Conservation (phyloP, 2,113 vertebrate genomes). For the Forbesichthys agassizii region DNA sequence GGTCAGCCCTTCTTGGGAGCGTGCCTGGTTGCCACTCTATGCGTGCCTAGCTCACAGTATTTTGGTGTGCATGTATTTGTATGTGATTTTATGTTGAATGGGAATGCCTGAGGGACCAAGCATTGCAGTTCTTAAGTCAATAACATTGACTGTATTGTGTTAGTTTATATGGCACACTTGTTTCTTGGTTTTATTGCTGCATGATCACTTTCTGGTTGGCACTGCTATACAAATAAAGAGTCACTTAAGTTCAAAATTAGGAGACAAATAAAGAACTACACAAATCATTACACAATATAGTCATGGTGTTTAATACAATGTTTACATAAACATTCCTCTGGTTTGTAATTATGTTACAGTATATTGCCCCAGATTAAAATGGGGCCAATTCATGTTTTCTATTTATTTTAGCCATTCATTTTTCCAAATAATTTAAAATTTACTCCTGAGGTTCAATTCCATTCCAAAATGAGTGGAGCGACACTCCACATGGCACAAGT, state of each 20-base stretch:
- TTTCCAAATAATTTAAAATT: slow-evolving; percentile 59
- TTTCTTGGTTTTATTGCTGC: no score
- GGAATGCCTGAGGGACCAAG: no score
- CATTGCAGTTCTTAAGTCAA: no score
- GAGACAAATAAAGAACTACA: slow-evolving; percentile 29
- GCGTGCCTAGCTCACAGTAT: no score
- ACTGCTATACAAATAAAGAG: not conserved
- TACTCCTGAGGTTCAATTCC: slow-evolving; percentile 69
- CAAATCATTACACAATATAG: slow-evolving; percentile 47
- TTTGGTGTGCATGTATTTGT: no score
- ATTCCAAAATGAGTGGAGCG: slow-evolving; percentile 72
- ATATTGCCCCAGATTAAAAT: slow-evolving; percentile 52
- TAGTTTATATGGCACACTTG: no score
- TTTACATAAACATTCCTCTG: slow-evolving; percentile 67
- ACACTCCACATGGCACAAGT: slow-evolving; percentile 46
- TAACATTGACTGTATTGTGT: no score
- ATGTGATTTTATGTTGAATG: no score
- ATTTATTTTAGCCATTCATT: slow-evolving; percentile 40
- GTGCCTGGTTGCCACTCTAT: no score
- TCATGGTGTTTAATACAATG: slow-evolving; percentile 71
- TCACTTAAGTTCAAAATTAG: not conserved
- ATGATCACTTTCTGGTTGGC: no score
- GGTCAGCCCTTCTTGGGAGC: no score
- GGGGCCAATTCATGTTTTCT: slow-evolving; percentile 54
- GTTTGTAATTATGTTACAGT: slow-evolving; percentile 53